These are phyloP conservation scores for Plodia interpunctella DNA, from an alignment of 1,140 invertebrate species.

Conservation along the genomic window DNA sequence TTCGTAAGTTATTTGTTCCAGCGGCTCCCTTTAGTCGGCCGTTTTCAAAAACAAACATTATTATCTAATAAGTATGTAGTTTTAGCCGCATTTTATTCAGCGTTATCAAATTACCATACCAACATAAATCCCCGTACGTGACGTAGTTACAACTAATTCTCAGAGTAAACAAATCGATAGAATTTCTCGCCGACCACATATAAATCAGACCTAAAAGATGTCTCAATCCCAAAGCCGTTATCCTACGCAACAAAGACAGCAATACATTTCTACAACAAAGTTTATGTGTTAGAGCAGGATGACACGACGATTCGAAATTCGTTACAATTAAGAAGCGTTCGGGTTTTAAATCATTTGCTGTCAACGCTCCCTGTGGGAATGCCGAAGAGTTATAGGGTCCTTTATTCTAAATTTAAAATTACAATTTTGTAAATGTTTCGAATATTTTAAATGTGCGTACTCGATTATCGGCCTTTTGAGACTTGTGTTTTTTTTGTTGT, in stretches of 20 bases:
- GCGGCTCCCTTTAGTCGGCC: background rate
- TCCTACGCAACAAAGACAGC: slow-evolving; percentile 39
- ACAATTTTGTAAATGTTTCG: slow-evolving; percentile 65
- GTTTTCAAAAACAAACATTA: background rate
- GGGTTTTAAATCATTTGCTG: slow-evolving; percentile 68
- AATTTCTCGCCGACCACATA: slow-evolving; percentile 49
- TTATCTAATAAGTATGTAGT: background rate
- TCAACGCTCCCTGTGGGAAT: slow-evolving; percentile 72
- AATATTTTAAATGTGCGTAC: slow-evolving; percentile 52
- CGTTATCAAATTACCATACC: slow-evolving; percentile 44
- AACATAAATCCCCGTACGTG: slow-evolving; percentile 56
- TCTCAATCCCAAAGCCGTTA: slow-evolving; percentile 52
- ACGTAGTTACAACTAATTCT: slow-evolving; percentile 65
- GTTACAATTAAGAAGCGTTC: slow-evolving; percentile 64
- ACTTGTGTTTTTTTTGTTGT: background rate
- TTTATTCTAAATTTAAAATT: slow-evolving; percentile 76
- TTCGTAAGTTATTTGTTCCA: background rate
- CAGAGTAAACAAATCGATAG: slow-evolving; percentile 72
- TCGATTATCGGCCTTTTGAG: slow-evolving; percentile 50
- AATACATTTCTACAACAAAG: slow-evolving; percentile 17
- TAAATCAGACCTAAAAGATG: slow-evolving; percentile 65
- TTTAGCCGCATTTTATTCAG: slow-evolving; percentile 2
- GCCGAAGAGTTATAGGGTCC: slow-evolving; percentile 67
- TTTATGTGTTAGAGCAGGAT: slow-evolving; percentile 38
- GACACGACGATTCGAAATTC: slow-evolving; percentile 36